phyloP scores from a whole-genome alignment of 2,113 vertebrate species.

The Lepisosteus oculatus region DNA sequence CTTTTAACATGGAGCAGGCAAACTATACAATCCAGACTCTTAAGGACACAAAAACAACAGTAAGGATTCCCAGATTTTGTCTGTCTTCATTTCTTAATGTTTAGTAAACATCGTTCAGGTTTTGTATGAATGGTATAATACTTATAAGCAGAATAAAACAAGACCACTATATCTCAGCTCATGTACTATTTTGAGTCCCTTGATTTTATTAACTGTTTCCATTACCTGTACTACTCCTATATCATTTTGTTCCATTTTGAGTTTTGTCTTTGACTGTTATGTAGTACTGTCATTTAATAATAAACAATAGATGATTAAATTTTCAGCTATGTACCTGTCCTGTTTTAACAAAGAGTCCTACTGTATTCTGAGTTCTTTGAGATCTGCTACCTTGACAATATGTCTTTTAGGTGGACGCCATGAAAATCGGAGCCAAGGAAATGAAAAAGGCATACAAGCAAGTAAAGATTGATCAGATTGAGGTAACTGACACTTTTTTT shows the following conservation, averaged over 20 bases:
- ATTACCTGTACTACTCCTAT: not conserved
- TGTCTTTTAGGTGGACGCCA: constrained; percentile 84
- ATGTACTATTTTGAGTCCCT: not conserved
- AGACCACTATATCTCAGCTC: not conserved
- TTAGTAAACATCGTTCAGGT: too few relatives aligned
- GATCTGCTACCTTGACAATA: not conserved
- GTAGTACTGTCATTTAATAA: not conserved
- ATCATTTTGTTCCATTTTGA: not conserved
- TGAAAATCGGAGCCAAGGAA: constrained; percentile 94
- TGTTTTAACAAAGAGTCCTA: too few relatives aligned
- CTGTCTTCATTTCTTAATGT: too few relatives aligned
- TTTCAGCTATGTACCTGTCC: too few relatives aligned
- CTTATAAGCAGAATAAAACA: not conserved
- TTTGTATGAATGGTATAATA: too few relatives aligned
- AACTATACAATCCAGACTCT: constrained; percentile 96
- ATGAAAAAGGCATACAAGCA: constrained; percentile 98
- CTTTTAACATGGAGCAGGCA: constrained; percentile 98
- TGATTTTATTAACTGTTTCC: not conserved
- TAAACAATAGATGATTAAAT: not conserved
- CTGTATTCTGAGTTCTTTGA: too few relatives aligned
- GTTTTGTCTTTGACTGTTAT: not conserved
- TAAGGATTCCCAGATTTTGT: constrained; percentile 46
- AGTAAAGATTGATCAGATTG: constrained; percentile 94
- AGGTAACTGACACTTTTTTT: constrained; percentile 62
- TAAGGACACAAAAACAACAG: constrained; percentile 98